Base-by-base conservation (phyloP, 2,113 vertebrate genomes). In the Proteles cristata region DNA sequence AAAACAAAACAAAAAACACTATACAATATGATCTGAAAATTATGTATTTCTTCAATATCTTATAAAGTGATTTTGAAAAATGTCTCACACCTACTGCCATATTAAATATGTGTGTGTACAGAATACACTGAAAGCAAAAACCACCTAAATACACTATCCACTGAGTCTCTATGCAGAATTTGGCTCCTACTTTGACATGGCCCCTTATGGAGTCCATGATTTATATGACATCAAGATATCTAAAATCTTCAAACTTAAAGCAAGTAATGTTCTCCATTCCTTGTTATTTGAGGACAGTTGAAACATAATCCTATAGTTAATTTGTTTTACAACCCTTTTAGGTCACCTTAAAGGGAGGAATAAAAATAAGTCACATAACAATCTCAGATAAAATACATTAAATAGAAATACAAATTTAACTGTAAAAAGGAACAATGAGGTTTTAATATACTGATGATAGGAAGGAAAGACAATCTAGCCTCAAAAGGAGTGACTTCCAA, bases 301-400 rank as follows among this genome's bases (percentile, higher is more conserved):
- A 97, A 97, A 97, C 95, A 97, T 96, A 98, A 98, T 98, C 98
- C 97, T 95, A 97, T 97, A 98, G 97, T 98, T 97, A 98, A 98
- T 98, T 96, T 98, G 92, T 97, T 98, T 98, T 95, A 97, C 69
- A 97, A 97, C 90, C 92, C 88, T 97, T 97, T 92, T 50, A 96
- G 90, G 84, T 81, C 88, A 48, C 48, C 90, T 94, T 97, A 93
- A 93, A 97, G 92, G 90, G 97, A 96, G 85, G 91, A 97, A 94
- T 50, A 97, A 91, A 50, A 97, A 71, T 68, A 96, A 92, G 79
- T 95, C 66, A 88, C 3, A 58, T 80, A 88, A 79, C 69, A 95
- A 77, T 94, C 84, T 39, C 68, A 97, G 71, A 77, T 92, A 94
- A 97, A 97, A 92, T 80, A 93, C 15, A 95, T 66, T 73, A 88